phyloP scores from a whole-genome alignment of 2,113 vertebrate genomes.

The Opisthocomus hoazin region DNA sequence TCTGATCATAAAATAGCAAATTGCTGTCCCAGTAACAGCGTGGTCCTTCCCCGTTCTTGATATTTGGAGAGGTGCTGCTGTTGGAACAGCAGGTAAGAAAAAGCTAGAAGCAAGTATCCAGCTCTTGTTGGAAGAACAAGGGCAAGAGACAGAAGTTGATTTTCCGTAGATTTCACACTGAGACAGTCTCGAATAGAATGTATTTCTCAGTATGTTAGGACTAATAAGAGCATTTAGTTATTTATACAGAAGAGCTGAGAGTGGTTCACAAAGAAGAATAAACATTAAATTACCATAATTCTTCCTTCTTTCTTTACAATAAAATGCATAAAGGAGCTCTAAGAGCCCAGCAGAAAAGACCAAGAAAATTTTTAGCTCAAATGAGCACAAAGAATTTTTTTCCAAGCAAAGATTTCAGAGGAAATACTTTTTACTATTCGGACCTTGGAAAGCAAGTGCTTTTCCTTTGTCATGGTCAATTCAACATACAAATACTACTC shows the following conservation, averaged over 20 bases:
- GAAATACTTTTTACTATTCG: slow-evolving; percentile 13
- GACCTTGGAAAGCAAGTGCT: background rate
- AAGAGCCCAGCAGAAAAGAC: background rate
- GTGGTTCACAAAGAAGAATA: slow-evolving; percentile 41
- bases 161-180: slow-evolving; percentile 31
- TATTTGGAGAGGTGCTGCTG: background rate
- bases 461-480: background rate
- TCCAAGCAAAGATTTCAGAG: background rate
- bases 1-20: background rate
- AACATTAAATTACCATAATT: slow-evolving; percentile 61
- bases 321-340: background rate
- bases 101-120: background rate
- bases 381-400: background rate
- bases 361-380: background rate
- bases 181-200: background rate
- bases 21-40: background rate
- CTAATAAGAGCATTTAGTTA: slow-evolving; percentile 60
- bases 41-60: background rate
- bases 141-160: slow-evolving; percentile 13
- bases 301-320: slow-evolving; percentile 42
- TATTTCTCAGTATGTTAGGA: slow-evolving; percentile 42
- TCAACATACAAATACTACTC: background rate
- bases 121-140: background rate
- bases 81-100: background rate
- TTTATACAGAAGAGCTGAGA: slow-evolving; percentile 51